A percentile compares a stretch with the other conserved stretches of the same genome.
These are phyloP conservation scores for Cantharis rufa DNA, from an alignment of 2,888 invertebrate species.

Conservation along the genomic window DNA sequence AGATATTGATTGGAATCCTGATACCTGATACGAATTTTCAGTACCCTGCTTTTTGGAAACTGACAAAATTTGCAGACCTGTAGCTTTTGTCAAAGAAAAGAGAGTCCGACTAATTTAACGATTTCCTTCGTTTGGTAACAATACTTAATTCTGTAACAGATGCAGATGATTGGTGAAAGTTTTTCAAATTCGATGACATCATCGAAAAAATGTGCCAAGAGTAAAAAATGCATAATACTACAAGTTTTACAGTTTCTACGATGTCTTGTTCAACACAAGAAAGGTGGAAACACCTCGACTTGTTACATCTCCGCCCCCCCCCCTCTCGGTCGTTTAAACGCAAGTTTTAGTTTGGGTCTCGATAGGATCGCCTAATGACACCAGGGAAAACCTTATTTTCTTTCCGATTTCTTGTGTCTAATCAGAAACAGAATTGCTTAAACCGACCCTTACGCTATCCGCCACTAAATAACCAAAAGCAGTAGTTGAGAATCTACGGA, in stretches of 20 bases:
- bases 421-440: background rate
- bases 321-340: background rate
- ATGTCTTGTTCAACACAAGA: background rate
- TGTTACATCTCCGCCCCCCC: background rate
- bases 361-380: background rate
- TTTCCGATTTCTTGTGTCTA: background rate
- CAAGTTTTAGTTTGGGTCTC: background rate
- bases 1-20: background rate
- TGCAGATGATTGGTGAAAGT: background rate
- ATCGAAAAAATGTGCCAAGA: background rate
- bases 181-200: background rate
- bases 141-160: background rate
- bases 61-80: background rate
- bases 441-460: background rate
- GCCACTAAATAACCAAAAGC: background rate
- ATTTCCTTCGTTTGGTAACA: background rate
- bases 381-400: background rate
- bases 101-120: background rate
- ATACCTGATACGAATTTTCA: background rate
- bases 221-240: background rate
- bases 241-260: background rate
- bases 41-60: background rate
- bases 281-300: background rate
- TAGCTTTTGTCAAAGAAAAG: background rate
- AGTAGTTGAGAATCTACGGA: background rate